A percentile compares a stretch with the other conserved stretches of the same genome.
Conservation (phyloP, 2,888 invertebrate species). For the Metellina segmentata region DNA sequence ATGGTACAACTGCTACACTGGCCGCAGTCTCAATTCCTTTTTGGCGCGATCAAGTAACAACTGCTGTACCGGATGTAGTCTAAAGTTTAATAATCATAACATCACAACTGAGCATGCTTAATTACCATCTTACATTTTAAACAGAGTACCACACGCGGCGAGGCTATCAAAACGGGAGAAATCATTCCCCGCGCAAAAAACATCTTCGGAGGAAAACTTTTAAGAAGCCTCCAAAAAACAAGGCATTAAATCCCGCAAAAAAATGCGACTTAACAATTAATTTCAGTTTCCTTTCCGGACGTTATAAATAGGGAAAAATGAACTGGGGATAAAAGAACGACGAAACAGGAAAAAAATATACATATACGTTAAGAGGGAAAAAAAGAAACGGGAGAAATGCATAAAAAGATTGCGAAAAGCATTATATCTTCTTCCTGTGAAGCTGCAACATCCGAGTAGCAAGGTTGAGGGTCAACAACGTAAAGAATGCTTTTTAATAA, state of each 20-base stretch:
- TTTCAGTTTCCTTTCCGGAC: slow-evolving; percentile 1
- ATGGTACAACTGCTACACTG: too few species aligned
- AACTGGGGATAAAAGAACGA: not conserved
- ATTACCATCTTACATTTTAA: too few species aligned
- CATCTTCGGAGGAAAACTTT: not conserved
- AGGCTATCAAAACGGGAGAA: not conserved
- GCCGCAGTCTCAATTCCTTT: too few species aligned
- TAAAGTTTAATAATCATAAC: too few species aligned
- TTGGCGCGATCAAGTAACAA: too few species aligned
- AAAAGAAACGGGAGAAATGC: slow-evolving; percentile 16
- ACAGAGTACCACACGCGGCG: too few species aligned
- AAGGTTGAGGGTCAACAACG: slow-evolving; percentile 67
- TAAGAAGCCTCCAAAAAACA: not conserved
- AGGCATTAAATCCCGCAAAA: not conserved
- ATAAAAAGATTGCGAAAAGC: slow-evolving; percentile 30
- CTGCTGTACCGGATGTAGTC: too few species aligned
- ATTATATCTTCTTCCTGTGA: slow-evolving; percentile 50
- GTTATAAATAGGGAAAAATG: not conserved
- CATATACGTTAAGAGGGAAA: not conserved
- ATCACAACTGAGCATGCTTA: too few species aligned
- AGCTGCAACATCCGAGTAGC: slow-evolving; percentile 66
- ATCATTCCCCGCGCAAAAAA: not conserved
- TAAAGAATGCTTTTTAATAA: slow-evolving; percentile 72
- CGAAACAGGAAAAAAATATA: slow-evolving; percentile 7
- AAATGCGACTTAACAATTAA: not conserved